Evolutionary conservation across 2,888 invertebrate genomes (phyloP).

Genomic region (Euzophera pinguis): DNA sequence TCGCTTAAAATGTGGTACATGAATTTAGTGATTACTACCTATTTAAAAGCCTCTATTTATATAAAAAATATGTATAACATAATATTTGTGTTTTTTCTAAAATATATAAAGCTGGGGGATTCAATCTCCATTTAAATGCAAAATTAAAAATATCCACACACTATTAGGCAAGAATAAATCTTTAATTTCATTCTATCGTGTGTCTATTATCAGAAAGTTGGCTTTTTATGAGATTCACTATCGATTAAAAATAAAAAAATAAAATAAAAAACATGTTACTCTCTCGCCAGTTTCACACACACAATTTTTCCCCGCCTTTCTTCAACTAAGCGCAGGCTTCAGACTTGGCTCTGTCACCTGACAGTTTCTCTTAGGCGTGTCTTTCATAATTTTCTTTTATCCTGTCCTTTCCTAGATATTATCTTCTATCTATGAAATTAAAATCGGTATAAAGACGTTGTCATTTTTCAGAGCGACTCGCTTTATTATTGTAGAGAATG

Average conservation of each 20-base stretch:
- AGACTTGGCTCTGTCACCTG: conserved; percentile 50
- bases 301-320: conserved; percentile 22
- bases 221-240: too few species aligned
- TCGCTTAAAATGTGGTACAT: too few species aligned
- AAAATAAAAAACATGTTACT: conserved; percentile 21
- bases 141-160: too few species aligned
- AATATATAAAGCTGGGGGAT: too few species aligned
- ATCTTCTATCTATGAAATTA: conserved; percentile 52
- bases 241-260: conserved; percentile 24
- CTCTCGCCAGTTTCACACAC: conserved; percentile 5
- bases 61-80: too few species aligned
- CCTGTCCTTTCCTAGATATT: conserved; percentile 37
- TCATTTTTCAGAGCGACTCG: conserved; percentile 8
- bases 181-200: too few species aligned
- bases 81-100: too few species aligned
- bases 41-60: too few species aligned
- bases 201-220: too few species aligned
- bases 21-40: too few species aligned
- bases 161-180: too few species aligned
- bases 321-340: conserved; percentile 26
- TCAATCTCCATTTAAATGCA: too few species aligned
- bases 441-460: conserved; percentile 25
- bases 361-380: conserved; percentile 49
- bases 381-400: conserved; percentile 54
- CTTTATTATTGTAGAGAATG: background rate